Conservation (phyloP, 1,140 invertebrate genomes). For the Lasaia peninsularis region DNA sequence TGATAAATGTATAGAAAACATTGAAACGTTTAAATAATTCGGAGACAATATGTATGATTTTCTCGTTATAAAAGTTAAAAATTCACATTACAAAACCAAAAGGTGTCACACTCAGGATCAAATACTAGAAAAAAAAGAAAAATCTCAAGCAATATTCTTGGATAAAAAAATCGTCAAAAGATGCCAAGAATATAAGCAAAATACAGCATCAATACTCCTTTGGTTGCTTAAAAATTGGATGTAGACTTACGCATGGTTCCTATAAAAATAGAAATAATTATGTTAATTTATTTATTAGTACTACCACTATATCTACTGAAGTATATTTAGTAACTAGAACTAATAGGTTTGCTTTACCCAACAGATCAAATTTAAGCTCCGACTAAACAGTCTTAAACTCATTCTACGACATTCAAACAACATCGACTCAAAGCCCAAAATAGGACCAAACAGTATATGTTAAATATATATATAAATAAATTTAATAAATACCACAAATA, state of each 20-base stretch:
- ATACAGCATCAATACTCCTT: conserved; percentile 48
- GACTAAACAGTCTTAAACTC: neutral
- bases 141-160: conserved; percentile 52
- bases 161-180: conserved; percentile 29
- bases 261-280: conserved; percentile 64
- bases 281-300: conserved; percentile 31
- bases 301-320: conserved; percentile 21
- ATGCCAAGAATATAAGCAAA: conserved; percentile 56
- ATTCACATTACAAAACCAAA: conserved; percentile 18
- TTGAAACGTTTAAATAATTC: no score
- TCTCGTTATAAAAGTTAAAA: conserved; percentile 10
- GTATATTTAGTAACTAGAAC: conserved; percentile 11
- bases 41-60: neutral
- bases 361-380: neutral
- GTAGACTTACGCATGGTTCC: conserved; percentile 73
- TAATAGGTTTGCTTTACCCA: neutral
- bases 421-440: neutral
- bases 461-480: neutral
- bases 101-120: conserved; percentile 31
- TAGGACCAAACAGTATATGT: no score
- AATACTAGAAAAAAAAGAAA: conserved; percentile 31
- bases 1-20: no score
- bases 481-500: neutral
- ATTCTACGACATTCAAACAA: neutral
- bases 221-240: conserved; percentile 58